Percentiles rank a stretch among this genome's conserved stretches.
phyloP scores from a whole-genome alignment of 2,113 vertebrate genomes.

The Microtus pennsylvanicus region DNA sequence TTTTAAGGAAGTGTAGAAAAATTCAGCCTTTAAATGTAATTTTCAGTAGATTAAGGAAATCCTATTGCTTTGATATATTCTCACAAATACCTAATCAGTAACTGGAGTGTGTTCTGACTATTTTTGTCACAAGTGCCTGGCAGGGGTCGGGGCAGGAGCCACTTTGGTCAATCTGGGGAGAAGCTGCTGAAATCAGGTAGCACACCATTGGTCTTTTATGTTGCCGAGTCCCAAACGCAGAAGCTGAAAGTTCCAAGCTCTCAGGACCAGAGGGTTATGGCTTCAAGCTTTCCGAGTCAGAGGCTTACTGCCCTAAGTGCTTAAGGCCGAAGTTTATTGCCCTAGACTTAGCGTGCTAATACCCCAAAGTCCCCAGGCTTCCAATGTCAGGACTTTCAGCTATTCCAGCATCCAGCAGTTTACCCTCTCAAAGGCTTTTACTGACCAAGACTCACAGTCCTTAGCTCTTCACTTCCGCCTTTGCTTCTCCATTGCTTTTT shows the following conservation, averaged over 20 bases:
- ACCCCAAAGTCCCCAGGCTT: neutral
- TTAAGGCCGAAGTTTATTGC: neutral
- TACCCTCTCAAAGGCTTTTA: neutral
- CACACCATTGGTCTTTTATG: neutral
- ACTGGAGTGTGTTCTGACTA: neutral
- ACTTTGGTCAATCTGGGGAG: neutral
- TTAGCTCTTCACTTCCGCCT: neutral
- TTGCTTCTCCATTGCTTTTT: neutral
- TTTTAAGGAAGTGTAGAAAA: neutral
- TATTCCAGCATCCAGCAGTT: too few species aligned
- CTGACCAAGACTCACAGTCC: neutral
- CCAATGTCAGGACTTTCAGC: neutral
- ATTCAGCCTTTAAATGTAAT: neutral
- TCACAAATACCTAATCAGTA: neutral
- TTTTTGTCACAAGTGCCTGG: neutral
- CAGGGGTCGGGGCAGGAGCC: neutral
- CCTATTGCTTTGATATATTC: neutral
- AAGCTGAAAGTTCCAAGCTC: neutral
- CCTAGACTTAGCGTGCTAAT: neutral
- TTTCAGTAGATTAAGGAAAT: neutral
- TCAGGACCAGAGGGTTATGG: neutral
- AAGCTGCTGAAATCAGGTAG: neutral
- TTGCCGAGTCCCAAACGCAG: neutral
- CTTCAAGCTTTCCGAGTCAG: neutral
- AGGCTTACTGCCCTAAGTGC: neutral